These are phyloP conservation scores for Berghia stephanieae DNA, from an alignment of 1,140 invertebrate species.

Conservation along the genomic window DNA sequence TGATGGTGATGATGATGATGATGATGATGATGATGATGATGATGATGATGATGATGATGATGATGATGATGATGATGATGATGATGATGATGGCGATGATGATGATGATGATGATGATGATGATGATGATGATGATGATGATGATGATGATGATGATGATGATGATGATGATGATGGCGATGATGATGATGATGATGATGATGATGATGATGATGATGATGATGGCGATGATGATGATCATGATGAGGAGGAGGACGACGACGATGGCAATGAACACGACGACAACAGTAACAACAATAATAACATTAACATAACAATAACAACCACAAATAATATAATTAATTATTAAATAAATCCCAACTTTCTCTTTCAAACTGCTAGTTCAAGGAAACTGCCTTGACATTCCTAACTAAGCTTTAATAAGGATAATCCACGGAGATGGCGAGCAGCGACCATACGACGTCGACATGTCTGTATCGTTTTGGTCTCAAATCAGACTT, in stretches of 20 bases:
- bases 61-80: constrained; percentile 25
- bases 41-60: constrained; percentile 22
- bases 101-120: constrained; percentile 25
- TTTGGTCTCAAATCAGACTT: no score
- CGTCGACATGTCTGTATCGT: no score
- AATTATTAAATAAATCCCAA: not conserved
- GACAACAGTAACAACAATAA: not conserved
- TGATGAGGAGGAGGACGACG: constrained; percentile 7
- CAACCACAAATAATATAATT: not conserved
- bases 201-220: constrained; percentile 25
- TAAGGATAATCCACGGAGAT: not conserved
- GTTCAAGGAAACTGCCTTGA: no score
- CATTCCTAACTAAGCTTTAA: no score
- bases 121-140: constrained; percentile 25
- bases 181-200: constrained; percentile 25
- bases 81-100: constrained; percentile 22
- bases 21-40: constrained; percentile 15
- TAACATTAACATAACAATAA: not conserved
- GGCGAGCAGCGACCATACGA: no score
- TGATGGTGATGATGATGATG: constrained; percentile 8
- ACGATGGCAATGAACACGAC: constrained; percentile 19
- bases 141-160: constrained; percentile 25
- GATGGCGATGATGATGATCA: constrained; percentile 26
- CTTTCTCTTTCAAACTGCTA: no score
- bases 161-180: constrained; percentile 22